Evolutionary conservation across 2,797 vertebrate genomes (phyloP).

Genomic region (Enteromius paludinosus): DNA sequence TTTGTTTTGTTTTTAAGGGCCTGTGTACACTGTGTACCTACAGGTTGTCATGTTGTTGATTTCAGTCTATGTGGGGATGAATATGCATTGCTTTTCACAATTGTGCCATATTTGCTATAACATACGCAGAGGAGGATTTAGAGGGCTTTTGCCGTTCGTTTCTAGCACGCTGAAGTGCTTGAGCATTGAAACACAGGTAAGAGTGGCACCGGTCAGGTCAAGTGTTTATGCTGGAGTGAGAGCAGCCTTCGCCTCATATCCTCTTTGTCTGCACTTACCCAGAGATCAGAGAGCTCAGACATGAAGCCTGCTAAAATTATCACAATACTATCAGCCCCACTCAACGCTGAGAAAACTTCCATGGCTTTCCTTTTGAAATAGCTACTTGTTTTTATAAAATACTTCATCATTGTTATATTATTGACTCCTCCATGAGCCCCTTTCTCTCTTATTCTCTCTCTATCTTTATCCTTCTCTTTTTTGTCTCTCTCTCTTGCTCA

Average conservation of each 20-base stretch:
- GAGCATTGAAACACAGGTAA: constrained; percentile 56
- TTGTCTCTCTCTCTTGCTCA: not conserved
- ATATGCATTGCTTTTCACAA: constrained; percentile 48
- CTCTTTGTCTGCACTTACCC: constrained; percentile 57
- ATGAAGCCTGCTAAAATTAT: constrained; percentile 54
- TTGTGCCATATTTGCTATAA: constrained; percentile 49
- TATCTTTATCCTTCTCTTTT: constrained; percentile 18
- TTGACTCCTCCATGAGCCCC: constrained; percentile 4
- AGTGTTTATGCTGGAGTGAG: constrained; percentile 60
- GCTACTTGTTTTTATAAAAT: constrained; percentile 55
- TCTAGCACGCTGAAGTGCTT: constrained; percentile 52
- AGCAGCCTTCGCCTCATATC: constrained; percentile 51
- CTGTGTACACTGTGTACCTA: not conserved
- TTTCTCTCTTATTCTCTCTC: constrained; percentile 32
- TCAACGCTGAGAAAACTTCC: constrained; percentile 46
- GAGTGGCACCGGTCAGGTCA: constrained; percentile 57
- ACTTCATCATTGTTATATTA: constrained; percentile 52
- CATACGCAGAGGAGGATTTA: constrained; percentile 48
- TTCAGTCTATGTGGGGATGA: constrained; percentile 29
- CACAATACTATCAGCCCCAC: constrained; percentile 45
- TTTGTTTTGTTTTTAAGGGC: constrained; percentile 7
- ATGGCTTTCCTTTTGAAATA: constrained; percentile 44
- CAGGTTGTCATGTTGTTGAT: not conserved
- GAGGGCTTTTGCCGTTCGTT: constrained; percentile 41
- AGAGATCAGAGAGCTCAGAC: constrained; percentile 58